Percentiles rank a stretch among this genome's conserved stretches.
Conservation (phyloP, 2,888 invertebrate genomes). For the Gerosis bhagava region DNA sequence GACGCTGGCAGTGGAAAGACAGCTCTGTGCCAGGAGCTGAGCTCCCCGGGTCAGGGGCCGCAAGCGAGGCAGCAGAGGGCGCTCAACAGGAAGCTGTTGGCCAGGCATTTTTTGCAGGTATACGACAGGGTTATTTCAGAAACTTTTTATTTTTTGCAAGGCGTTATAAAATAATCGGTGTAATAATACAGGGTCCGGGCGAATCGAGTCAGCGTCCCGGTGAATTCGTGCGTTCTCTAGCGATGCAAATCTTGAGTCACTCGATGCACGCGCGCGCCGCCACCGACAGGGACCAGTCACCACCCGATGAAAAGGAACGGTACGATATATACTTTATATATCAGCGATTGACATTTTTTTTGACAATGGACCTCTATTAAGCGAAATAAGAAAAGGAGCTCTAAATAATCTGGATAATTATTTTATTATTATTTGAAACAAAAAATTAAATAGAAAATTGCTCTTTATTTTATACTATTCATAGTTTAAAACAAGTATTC, state of each 20-base stretch:
- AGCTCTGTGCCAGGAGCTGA: constrained; percentile 91
- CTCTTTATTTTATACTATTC: too few relatives aligned
- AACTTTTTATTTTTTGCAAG: too few relatives aligned
- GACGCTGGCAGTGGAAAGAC: constrained; percentile 98
- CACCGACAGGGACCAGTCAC: constrained; percentile 44
- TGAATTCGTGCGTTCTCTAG: constrained; percentile 92
- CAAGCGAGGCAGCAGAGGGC: constrained; percentile 87
- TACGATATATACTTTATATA: background rate
- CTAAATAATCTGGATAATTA: too few relatives aligned
- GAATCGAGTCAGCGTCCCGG: constrained; percentile 93
- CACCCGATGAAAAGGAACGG: constrained; percentile 26
- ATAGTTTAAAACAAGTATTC: too few relatives aligned
- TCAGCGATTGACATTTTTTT: too few relatives aligned
- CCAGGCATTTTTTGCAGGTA: constrained; percentile 92
- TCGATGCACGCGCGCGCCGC: constrained; percentile 70
- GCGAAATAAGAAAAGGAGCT: too few relatives aligned
- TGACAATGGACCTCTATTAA: too few relatives aligned
- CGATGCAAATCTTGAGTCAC: constrained; percentile 92
- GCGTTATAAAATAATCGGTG: too few relatives aligned
- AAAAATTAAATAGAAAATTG: too few relatives aligned
- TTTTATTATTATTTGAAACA: too few relatives aligned
- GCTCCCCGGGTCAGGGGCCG: constrained; percentile 86
- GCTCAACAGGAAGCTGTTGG: constrained; percentile 90
- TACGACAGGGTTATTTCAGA: too few relatives aligned
- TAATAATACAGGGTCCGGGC: constrained; percentile 90